Evolutionary conservation across 2,113 vertebrate species (phyloP).

Genomic region (Corythoichthys haematopterus): DNA sequence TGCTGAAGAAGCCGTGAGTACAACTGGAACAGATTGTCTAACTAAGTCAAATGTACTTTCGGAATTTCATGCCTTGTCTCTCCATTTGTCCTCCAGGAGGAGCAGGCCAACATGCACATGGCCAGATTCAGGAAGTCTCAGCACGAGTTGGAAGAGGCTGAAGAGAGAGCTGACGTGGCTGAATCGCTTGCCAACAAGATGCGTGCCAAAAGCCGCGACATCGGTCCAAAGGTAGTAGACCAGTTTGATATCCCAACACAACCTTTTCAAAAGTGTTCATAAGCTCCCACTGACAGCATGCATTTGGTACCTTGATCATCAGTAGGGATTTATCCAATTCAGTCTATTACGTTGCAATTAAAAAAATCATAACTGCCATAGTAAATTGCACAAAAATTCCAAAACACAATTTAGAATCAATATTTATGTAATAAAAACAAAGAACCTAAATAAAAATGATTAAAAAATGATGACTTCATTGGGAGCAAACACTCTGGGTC

Average conservation of each 20-base stretch:
- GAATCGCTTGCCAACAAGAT: constrained; percentile 73
- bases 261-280: neutral
- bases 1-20: constrained; percentile 49
- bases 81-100: constrained; percentile 39
- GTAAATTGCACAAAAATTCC: neutral
- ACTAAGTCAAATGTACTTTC: too few species aligned
- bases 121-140: constrained; percentile 48
- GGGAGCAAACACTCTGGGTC: too few species aligned
- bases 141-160: constrained; percentile 48
- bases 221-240: constrained; percentile 34
- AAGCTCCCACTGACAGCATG: neutral
- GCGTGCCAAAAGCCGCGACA: constrained; percentile 66
- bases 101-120: constrained; percentile 40
- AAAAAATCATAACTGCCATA: neutral
- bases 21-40: neutral
- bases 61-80: neutral
- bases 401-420: neutral
- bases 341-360: neutral
- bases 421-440: too few species aligned
- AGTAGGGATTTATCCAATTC: neutral
- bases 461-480: too few species aligned
- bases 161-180: constrained; percentile 50
- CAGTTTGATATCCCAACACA: neutral
- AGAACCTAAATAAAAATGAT: too few species aligned
- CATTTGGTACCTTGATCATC: neutral